Base-by-base conservation (phyloP, 2,797 vertebrate genomes). In the Gobionotothen gibberifrons region DNA sequence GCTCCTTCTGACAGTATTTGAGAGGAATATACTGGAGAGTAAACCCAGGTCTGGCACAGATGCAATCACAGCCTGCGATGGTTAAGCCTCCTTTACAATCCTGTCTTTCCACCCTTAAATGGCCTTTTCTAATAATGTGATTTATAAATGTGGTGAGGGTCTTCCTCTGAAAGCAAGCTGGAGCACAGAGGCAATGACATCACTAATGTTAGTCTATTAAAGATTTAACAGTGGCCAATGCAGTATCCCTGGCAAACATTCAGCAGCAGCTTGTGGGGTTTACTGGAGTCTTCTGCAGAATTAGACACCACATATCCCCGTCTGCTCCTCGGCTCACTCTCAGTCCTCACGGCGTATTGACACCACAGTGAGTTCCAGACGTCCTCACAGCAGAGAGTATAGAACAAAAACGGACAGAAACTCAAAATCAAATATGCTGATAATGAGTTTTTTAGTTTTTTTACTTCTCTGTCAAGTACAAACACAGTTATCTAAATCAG, bases 201-300 rank as follows among this genome's bases (percentile, higher is more conserved):
- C 74, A 58, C 72, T 16, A 56, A 52, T 70, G 73, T 84, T 75
- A 60, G 65, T 72, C 59, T 74, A 82, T 90, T 87, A 81, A 85
- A 86, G 69, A 80, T 83, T 64, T 72, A 85, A 87, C 83, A 75
- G 72, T 82, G 79, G 73, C 81, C 74, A 57, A 56, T 62, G 71
- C 78, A 60, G 79, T 42, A 57, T 82, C 66, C 19, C 76, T 88
- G 84, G 79, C 84, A 88, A 67, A 78, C 57, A 53, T 59, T 84
- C 79, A 76, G 67, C 72, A 78, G 85, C 89, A 89, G 88, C 82
- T 83, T 84, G 86, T 72, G 72, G 69, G 86, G 80, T 90, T 89
- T 87, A 81, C 69, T 78, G 10, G 5, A 58, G 72, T 88, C 67
- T 85, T 79, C 69, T 56, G 64, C 67, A 69, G 69, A 84, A 81